Evolutionary conservation across 2,888 invertebrate species (phyloP).

Genomic region (Ennomos erosarius): DNA sequence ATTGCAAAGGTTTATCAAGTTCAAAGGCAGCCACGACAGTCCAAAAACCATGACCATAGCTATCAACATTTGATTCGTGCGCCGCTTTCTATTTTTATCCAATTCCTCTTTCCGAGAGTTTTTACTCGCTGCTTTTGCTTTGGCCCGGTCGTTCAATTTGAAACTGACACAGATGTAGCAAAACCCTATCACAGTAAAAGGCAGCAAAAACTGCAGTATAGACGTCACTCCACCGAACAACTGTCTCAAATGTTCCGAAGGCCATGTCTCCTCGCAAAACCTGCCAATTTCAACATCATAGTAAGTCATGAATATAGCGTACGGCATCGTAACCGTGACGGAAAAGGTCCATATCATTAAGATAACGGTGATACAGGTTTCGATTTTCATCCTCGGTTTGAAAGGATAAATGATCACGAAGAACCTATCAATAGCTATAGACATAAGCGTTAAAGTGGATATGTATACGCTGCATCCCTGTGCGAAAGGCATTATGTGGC

Average conservation of each 20-base stretch:
- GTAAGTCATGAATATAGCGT: constrained; percentile 93
- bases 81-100: constrained; percentile 94
- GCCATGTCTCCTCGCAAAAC: constrained; percentile 97
- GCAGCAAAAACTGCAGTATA: constrained; percentile 96
- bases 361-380: constrained; percentile 94
- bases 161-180: constrained; percentile 97
- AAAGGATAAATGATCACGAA: constrained; percentile 99
- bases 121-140: constrained; percentile 93
- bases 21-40: constrained; percentile 97
- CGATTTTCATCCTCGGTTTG: constrained; percentile 95
- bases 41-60: constrained; percentile 99
- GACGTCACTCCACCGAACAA: constrained; percentile 95
- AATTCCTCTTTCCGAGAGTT: constrained; percentile 95
- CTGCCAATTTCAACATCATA: constrained; percentile 73
- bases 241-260: constrained; percentile 90
- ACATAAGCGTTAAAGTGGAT: constrained; percentile 97
- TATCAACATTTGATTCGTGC: constrained; percentile 98
- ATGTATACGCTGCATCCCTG: constrained; percentile 99
- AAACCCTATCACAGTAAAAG: constrained; percentile 96
- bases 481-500: constrained; percentile 96
- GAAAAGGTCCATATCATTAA: constrained; percentile 96
- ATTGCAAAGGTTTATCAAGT: constrained; percentile 94
- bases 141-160: constrained; percentile 93
- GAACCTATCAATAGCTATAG: constrained; percentile 98
- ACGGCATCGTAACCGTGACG: constrained; percentile 94